Percentiles rank a stretch among this genome's conserved stretches.
phyloP scores from a whole-genome alignment of 1,140 invertebrate species.

The Drosophila albomicans region DNA sequence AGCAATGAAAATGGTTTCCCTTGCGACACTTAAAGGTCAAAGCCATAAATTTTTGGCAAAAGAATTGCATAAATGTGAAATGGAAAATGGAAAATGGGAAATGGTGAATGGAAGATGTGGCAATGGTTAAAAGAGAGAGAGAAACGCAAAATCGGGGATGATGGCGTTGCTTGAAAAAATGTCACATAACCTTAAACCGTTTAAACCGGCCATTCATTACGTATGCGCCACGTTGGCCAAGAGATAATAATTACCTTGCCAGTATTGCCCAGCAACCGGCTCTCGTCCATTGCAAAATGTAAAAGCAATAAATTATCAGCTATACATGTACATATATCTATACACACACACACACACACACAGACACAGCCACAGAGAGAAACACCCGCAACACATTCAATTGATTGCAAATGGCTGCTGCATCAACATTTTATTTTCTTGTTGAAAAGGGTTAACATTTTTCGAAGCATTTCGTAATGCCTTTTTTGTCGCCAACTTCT shows the following conservation, averaged over 20 bases:
- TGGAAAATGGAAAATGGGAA: conserved; percentile 14
- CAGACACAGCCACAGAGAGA: too few relatives aligned
- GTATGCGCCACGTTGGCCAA: conserved; percentile 59
- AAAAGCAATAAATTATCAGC: conserved; percentile 67
- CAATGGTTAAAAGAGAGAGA: conserved; percentile 10
- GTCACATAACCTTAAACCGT: conserved; percentile 65
- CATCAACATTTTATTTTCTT: conserved; percentile 56
- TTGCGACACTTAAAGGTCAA: conserved; percentile 38
- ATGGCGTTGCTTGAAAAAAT: conserved; percentile 24
- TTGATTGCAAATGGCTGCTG: conserved; percentile 66
- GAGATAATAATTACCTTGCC: conserved; percentile 69
- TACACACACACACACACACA: neutral
- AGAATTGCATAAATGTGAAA: conserved; percentile 34
- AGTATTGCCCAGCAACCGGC: conserved; percentile 25
- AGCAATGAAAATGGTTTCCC: conserved; percentile 38
- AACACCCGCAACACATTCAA: conserved; percentile 27
- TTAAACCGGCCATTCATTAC: conserved; percentile 64
- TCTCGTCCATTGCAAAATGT: conserved; percentile 24
- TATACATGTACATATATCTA: conserved; percentile 33
- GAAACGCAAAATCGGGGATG: neutral
- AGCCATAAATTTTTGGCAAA: conserved; percentile 43
- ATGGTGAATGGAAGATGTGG: conserved; percentile 10
- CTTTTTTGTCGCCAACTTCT: conserved; percentile 26
- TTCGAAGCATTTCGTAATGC: conserved; percentile 34
- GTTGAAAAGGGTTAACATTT: conserved; percentile 68